Evolutionary conservation across 2,888 invertebrate genomes (phyloP).

Genomic region (Nephrotoma appendiculata): DNA sequence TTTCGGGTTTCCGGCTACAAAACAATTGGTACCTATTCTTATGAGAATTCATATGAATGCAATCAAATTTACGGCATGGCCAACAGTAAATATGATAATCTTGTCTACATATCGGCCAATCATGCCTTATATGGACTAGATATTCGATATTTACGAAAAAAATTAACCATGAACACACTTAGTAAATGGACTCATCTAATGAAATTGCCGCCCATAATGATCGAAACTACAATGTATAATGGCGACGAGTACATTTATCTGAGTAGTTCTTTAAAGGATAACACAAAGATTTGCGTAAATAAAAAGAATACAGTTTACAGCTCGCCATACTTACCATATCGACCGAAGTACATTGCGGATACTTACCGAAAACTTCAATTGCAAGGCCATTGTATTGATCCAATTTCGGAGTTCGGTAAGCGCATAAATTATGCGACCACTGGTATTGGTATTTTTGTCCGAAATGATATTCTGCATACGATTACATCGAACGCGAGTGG

Average conservation of each 20-base stretch:
- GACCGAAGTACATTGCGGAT: not conserved
- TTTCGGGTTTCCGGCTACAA: not conserved
- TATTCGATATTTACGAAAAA: not conserved
- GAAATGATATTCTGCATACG: not conserved
- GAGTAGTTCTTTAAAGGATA: not conserved
- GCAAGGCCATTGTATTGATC: not conserved
- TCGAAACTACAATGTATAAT: not conserved
- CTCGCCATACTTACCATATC: not conserved
- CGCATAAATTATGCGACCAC: not conserved
- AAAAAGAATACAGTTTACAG: not conserved
- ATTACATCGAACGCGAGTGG: not conserved
- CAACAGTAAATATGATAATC: not conserved
- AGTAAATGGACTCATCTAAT: not conserved
- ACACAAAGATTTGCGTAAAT: not conserved
- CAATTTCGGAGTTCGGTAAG: not conserved
- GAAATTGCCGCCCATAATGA: not conserved
- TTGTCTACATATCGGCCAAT: not conserved
- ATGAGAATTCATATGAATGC: not conserved
- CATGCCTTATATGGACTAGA: not conserved
- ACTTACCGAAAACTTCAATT: not conserved
- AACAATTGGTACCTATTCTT: not conserved
- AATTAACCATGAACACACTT: not conserved
- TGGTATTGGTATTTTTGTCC: not conserved
- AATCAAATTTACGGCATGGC: not conserved
- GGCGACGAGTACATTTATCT: not conserved